phyloP scores from a whole-genome alignment of 2,113 vertebrate species.

The Paedocypris sp. region DNA sequence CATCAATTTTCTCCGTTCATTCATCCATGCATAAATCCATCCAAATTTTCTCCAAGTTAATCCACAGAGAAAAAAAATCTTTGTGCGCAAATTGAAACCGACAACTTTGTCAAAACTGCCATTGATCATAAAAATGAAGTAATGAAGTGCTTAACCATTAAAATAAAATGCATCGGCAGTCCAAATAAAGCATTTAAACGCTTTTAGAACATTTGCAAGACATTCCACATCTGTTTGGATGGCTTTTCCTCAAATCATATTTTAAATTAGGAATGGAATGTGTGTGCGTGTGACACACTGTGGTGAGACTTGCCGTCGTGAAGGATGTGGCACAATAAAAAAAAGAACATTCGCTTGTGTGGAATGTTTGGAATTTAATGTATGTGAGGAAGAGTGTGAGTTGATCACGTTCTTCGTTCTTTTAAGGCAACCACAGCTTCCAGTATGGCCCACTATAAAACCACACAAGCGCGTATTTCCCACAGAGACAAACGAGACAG shows the following conservation, averaged over 20 bases:
- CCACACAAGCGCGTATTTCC: slow-evolving; percentile 59
- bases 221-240: too few species aligned
- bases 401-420: slow-evolving; percentile 41
- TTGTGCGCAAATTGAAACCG: too few species aligned
- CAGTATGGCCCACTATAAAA: slow-evolving; percentile 63
- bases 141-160: not conserved
- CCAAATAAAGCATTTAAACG: not conserved
- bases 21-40: too few species aligned
- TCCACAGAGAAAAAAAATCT: too few species aligned
- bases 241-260: not conserved
- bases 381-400: slow-evolving; percentile 19
- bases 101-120: not conserved
- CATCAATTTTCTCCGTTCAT: too few species aligned
- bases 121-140: slow-evolving; percentile 5
- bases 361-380: slow-evolving; percentile 44
- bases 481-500: too few species aligned
- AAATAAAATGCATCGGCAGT: too few species aligned
- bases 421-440: slow-evolving; percentile 61
- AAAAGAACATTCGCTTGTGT: slow-evolving; percentile 16
- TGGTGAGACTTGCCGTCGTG: slow-evolving; percentile 32
- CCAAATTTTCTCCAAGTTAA: too few species aligned
- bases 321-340: slow-evolving; percentile 3
- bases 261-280: slow-evolving; percentile 11
- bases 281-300: slow-evolving; percentile 25
- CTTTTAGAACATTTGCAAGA: too few species aligned